Evolutionary conservation across 2,113 vertebrate species (phyloP).

Genomic region (Tetrax tetrax): DNA sequence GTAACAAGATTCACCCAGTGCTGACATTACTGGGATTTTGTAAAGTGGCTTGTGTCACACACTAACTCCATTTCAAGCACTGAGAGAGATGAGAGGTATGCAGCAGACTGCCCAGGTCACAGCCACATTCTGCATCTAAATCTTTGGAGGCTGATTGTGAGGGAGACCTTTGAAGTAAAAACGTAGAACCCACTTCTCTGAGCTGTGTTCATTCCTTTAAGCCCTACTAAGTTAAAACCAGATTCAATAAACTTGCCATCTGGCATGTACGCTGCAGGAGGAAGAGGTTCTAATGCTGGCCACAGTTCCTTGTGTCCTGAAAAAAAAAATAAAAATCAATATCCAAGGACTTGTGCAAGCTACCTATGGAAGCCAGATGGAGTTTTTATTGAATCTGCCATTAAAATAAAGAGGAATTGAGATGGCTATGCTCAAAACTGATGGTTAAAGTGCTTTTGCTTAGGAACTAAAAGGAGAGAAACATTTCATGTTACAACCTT

Average conservation of each 20-base stretch:
- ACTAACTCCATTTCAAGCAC: not conserved
- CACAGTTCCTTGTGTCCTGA: not conserved
- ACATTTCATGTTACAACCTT: not conserved
- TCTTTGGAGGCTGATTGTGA: not conserved
- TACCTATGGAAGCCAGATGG: conserved; percentile 62
- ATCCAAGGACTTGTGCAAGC: conserved; percentile 14
- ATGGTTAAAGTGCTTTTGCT: not conserved
- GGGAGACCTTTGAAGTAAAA: conserved; percentile 44
- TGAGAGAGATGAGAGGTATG: not conserved
- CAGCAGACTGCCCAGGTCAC: not conserved
- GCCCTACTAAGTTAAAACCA: conserved; percentile 45
- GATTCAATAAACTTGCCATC: conserved; percentile 48
- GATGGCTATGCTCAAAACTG: not conserved
- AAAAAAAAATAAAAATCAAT: not conserved
- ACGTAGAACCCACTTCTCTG: not conserved
- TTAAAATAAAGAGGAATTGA: conserved; percentile 33
- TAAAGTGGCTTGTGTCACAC: not conserved
- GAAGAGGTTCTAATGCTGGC: conserved; percentile 53
- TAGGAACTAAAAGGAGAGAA: conserved; percentile 7
- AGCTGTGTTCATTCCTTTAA: not conserved
- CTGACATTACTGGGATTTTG: not conserved
- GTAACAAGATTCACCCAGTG: not conserved
- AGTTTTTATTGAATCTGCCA: conserved; percentile 50
- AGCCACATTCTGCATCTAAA: not conserved
- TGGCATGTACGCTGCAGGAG: conserved; percentile 40